Conservation (phyloP, 2,113 vertebrate species). For the Hyperopisus bebe region DNA sequence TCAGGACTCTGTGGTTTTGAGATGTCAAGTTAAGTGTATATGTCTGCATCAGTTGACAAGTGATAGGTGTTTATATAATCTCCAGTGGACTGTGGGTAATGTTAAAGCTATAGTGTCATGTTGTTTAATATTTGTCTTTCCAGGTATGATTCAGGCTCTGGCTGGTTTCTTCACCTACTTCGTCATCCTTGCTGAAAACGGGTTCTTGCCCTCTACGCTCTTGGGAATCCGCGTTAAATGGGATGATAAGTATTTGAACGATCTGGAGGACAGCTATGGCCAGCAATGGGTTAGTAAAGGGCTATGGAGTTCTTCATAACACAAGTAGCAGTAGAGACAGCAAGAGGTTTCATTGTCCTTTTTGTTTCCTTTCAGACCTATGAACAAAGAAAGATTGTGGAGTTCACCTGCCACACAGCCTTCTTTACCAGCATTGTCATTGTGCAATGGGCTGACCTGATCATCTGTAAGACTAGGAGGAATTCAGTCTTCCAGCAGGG, state of each 20-base stretch:
- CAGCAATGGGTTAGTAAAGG: slow-evolving; percentile 60
- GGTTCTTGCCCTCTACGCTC: slow-evolving; percentile 56
- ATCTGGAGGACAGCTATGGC: slow-evolving; percentile 65
- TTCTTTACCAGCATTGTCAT: slow-evolving; percentile 89
- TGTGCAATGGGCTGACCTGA: slow-evolving; percentile 89
- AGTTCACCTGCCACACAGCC: slow-evolving; percentile 90
- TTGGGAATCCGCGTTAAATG: slow-evolving; percentile 67
- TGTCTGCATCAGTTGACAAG: background rate
- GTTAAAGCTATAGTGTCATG: background rate
- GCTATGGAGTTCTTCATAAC: background rate
- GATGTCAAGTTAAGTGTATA: background rate
- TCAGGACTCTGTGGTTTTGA: background rate
- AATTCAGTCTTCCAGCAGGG: slow-evolving; percentile 93
- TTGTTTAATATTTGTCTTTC: background rate
- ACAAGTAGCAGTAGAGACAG: background rate
- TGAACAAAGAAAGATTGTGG: slow-evolving; percentile 89
- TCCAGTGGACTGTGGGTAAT: background rate
- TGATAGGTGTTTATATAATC: background rate
- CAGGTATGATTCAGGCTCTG: slow-evolving; percentile 82
- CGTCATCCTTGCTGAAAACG: slow-evolving; percentile 44
- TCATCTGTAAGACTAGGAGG: slow-evolving; percentile 88
- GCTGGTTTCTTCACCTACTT: slow-evolving; percentile 74
- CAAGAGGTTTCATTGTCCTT: background rate
- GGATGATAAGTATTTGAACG: slow-evolving; percentile 71
- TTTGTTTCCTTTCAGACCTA: slow-evolving; percentile 65